phyloP scores from a whole-genome alignment of 2,888 invertebrate genomes.

The Bugula neritina region DNA sequence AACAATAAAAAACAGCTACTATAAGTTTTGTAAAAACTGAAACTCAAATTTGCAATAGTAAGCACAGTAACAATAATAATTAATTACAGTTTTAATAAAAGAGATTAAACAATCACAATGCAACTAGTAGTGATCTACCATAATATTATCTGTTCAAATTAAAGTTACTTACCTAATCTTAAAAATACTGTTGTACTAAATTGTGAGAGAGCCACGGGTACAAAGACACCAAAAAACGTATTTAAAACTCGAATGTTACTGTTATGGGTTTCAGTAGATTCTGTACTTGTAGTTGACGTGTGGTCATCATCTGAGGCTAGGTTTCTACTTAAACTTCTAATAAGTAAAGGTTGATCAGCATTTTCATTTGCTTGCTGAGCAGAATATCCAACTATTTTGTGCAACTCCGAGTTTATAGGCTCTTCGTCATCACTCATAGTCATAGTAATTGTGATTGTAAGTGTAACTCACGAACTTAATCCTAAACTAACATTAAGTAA shows the following conservation, averaged over 20 bases:
- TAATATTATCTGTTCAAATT: too few species aligned
- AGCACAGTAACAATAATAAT: too few species aligned
- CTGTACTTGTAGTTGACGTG: neutral
- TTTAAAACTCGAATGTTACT: constrained; percentile 12
- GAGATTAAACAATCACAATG: too few species aligned
- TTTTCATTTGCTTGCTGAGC: constrained; percentile 11
- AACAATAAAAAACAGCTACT: too few species aligned
- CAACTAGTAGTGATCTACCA: too few species aligned
- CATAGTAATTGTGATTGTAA: neutral
- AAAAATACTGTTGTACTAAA: constrained; percentile 97
- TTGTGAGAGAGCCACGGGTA: constrained; percentile 96
- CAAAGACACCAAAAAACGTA: constrained; percentile 91
- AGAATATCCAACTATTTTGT: neutral
- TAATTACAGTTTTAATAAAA: too few species aligned
- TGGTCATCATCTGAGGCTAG: constrained; percentile 25
- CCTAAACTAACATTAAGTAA: too few species aligned
- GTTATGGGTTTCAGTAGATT: constrained; percentile 56
- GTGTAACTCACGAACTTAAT: too few species aligned
- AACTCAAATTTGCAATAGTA: too few species aligned
- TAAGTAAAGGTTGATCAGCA: constrained; percentile 4
- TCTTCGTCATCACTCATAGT: neutral
- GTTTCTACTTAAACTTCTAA: constrained; percentile 8
- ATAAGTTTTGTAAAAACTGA: too few species aligned
- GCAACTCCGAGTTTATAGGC: neutral
- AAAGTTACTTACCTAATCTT: constrained; percentile 78